phyloP scores from a whole-genome alignment of 2,797 vertebrate species.

The Coccyzus lansbergi region DNA sequence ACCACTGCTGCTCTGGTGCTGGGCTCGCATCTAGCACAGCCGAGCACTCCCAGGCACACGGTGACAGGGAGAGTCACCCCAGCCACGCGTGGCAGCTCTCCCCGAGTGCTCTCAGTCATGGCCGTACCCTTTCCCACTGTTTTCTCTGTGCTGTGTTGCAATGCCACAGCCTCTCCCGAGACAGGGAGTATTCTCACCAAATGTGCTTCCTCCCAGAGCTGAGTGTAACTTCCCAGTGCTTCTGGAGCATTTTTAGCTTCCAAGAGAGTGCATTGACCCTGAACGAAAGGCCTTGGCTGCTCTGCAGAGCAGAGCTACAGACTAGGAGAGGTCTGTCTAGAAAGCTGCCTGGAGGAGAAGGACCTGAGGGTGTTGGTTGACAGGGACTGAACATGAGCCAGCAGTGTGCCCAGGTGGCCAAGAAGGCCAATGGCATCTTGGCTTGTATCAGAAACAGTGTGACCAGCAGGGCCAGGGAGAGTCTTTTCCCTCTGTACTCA shows the following conservation, averaged over 20 bases:
- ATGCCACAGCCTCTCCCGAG: not conserved
- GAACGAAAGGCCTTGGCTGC: not conserved
- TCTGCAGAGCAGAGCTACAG: not conserved
- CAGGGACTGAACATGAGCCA: no score
- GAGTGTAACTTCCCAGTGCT: not conserved
- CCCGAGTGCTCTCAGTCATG: not conserved
- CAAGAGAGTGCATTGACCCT: fast-evolving
- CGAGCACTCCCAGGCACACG: fast-evolving
- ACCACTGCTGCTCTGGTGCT: no score
- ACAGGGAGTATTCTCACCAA: fast-evolving
- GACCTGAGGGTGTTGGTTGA: no score
- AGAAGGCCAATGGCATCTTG: no score
- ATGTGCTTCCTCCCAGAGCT: not conserved
- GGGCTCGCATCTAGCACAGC: no score
- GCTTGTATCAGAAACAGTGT: no score
- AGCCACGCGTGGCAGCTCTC: not conserved
- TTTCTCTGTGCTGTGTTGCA: fast-evolving
- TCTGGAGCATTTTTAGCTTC: not conserved
- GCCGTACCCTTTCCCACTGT: fast-evolving
- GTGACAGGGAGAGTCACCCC: fast-evolving
- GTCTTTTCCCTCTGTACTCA: no score
- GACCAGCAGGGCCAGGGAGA: no score
- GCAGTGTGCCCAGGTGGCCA: no score
- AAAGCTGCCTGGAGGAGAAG: no score
- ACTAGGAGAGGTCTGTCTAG: no score